These are phyloP conservation scores for Tuta absoluta DNA, from an alignment of 2,888 invertebrate genomes.

Conservation along the genomic window DNA sequence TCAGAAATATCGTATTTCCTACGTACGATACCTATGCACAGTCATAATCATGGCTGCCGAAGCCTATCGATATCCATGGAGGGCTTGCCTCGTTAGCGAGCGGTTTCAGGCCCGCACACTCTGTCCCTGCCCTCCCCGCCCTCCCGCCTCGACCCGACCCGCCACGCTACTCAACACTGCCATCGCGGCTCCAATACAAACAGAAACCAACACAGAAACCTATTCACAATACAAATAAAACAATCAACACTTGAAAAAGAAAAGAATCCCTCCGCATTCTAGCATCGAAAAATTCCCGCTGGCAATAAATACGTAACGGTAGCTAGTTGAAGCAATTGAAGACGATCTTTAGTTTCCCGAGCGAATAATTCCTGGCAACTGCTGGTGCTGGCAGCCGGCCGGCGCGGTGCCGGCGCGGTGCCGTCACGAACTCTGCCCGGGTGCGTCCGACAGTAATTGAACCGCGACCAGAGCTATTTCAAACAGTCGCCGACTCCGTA, in stretches of 20 bases:
- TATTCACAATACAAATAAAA: neutral
- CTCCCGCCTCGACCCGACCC: neutral
- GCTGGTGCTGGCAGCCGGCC: neutral
- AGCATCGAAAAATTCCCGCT: neutral
- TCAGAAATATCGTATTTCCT: neutral
- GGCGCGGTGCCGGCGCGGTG: neutral
- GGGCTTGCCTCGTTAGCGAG: constrained; percentile 6
- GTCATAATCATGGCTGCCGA: neutral
- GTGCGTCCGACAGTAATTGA: constrained; percentile 21
- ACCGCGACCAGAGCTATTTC: constrained; percentile 12
- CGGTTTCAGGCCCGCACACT: neutral
- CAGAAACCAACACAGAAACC: neutral
- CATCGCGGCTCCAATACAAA: neutral
- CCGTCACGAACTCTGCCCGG: neutral
- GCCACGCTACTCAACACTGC: neutral
- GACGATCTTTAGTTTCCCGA: constrained; percentile 4
- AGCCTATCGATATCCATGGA: constrained; percentile 6
- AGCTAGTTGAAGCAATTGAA: constrained; percentile 4
- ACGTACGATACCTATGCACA: neutral
- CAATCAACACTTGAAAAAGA: neutral
- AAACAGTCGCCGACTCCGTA: neutral
- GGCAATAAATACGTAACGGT: neutral
- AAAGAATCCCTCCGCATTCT: neutral
- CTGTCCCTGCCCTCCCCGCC: neutral
- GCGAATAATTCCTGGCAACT: neutral